These are phyloP conservation scores for Leptogaster cylindrica DNA, from an alignment of 2,888 invertebrate species.

Conservation along the genomic window DNA sequence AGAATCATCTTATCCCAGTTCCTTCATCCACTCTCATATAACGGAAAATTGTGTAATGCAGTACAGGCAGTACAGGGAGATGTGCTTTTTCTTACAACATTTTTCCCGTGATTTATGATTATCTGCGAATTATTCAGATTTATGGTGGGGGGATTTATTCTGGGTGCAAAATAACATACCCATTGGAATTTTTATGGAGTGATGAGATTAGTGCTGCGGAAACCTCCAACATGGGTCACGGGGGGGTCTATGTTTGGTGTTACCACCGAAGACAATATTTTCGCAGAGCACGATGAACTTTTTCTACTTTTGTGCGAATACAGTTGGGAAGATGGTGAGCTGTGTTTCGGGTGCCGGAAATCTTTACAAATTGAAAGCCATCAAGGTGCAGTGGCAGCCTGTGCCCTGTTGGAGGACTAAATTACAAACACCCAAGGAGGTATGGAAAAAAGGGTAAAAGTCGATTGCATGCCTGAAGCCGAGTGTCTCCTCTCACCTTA, in stretches of 20 bases:
- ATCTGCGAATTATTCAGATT: constrained; percentile 38
- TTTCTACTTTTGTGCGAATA: too few relatives aligned
- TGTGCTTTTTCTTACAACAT: constrained; percentile 19
- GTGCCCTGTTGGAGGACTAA: too few relatives aligned
- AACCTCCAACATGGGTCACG: neutral
- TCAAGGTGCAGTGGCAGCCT: too few relatives aligned
- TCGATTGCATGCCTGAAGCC: too few relatives aligned
- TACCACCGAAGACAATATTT: too few relatives aligned
- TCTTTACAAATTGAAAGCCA: too few relatives aligned
- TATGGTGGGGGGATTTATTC: constrained; percentile 21
- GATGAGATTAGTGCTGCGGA: constrained; percentile 19
- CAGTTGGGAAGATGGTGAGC: too few relatives aligned
- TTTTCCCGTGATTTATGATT: constrained; percentile 25
- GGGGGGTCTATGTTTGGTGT: neutral
- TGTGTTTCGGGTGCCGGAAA: too few relatives aligned
- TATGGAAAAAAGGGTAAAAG: too few relatives aligned
- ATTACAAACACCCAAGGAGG: too few relatives aligned
- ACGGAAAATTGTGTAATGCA: constrained; percentile 26
- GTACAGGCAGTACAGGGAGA: constrained; percentile 20
- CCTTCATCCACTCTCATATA: constrained; percentile 7
- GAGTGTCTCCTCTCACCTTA: neutral
- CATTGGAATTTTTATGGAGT: constrained; percentile 30
- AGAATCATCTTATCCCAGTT: neutral
- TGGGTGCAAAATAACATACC: constrained; percentile 7
- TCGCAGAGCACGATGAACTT: too few relatives aligned